Evolutionary conservation across 1,140 invertebrate genomes (phyloP), one percentile per base, ranked within the genome.

Genomic region (Drosophila insularis): DNA sequence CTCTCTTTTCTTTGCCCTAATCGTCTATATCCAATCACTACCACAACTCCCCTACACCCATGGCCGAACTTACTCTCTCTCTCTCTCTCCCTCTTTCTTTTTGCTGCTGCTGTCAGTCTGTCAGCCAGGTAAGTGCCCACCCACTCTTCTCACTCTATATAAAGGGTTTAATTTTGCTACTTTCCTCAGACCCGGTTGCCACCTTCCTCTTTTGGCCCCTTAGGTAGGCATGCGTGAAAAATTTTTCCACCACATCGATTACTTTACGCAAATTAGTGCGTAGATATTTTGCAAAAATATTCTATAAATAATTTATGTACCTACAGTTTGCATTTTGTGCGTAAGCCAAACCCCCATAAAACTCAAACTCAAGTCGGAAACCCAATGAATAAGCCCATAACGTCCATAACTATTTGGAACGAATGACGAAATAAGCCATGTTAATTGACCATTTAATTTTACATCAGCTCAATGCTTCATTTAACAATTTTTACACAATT

Each of bases 241-340:
- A 50, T 80, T 89, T 80, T 89, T 89, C 84, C 84, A 89, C 84
- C 84, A 89, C 84, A 89, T 89, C 84, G 84, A 89, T 89, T 89
- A 89, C 84, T 89, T 89, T 89, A 82, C 84, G 77, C 84, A 89
- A 89, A 89, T 89, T 89, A 89, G 84, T 89, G 84, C 84, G 84
- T 89, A 89, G 84, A 89, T 89, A 89, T 89, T 87, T 89, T 89
- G 84, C 84, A 89, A 89, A 87, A 89, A 89, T 89, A 67, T 89
- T 89, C 84, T 89, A 89, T 89, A 89, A 89, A 89, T 89, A 89
- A 89, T 89, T 89, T 67, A 89, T 78, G 77, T 72, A 70, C 27
- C 27, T 27, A 27, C 84, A 64, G 69, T 66, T 71, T 70, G 80
- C 27, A 3, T 27, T 27, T 81, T 63, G 62, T 78, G 74, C 74